Evolutionary conservation across 2,888 invertebrate genomes (phyloP).

Genomic region (Leucophenga montana): DNA sequence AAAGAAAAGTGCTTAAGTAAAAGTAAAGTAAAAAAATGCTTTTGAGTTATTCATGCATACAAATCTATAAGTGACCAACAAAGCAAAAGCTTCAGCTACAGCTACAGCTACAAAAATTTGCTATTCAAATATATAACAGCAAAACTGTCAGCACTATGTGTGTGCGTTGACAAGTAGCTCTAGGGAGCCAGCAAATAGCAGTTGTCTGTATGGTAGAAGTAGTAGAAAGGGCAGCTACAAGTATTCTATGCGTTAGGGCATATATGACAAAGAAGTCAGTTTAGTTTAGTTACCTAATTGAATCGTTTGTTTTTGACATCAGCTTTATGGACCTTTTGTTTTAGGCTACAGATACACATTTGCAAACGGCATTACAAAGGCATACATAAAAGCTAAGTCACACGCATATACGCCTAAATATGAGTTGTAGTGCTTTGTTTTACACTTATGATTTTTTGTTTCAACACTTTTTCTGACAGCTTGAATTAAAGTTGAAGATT

Average conservation of each 20-base stretch:
- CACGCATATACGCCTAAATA: neutral
- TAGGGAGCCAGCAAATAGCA: slow-evolving; percentile 34
- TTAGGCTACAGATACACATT: slow-evolving; percentile 23
- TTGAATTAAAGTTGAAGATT: too few species aligned
- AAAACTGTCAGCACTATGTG: neutral
- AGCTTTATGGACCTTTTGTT: slow-evolving; percentile 66
- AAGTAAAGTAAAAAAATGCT: too few species aligned
- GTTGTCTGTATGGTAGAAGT: too few species aligned
- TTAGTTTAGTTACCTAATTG: slow-evolving; percentile 65
- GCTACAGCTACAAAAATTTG: too few species aligned
- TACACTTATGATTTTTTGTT: neutral
- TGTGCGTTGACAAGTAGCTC: slow-evolving; percentile 33
- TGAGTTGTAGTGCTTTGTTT: neutral
- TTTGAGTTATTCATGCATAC: too few species aligned
- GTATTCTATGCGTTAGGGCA: neutral
- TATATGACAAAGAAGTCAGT: slow-evolving; percentile 56
- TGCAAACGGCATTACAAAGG: too few species aligned
- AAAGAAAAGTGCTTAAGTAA: too few species aligned
- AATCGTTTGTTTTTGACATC: slow-evolving; percentile 67
- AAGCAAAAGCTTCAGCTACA: too few species aligned
- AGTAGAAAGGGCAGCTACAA: neutral
- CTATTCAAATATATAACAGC: too few species aligned
- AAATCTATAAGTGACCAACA: too few species aligned
- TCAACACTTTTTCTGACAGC: too few species aligned
- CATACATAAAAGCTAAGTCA: too few species aligned